Evolutionary conservation across 2,888 invertebrate genomes (phyloP).

Genomic region (Lithophane leautieri): DNA sequence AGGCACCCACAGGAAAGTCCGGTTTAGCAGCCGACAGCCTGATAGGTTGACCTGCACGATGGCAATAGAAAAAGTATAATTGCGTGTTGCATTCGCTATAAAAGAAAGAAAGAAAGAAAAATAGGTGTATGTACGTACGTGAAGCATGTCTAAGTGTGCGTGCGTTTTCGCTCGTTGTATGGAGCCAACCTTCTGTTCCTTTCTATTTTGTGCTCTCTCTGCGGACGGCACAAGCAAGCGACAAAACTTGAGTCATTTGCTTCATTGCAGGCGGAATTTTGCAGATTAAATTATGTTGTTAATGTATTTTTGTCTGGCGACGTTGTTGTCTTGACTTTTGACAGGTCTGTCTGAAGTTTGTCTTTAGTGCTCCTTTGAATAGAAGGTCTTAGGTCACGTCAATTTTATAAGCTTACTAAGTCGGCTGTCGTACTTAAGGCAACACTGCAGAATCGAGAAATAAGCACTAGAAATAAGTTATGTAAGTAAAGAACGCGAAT

Average conservation of each 20-base stretch:
- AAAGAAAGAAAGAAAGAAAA: too few relatives aligned
- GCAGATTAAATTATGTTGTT: conserved; percentile 35
- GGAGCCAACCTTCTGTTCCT: background rate
- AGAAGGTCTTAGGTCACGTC: background rate
- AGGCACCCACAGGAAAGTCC: too few relatives aligned
- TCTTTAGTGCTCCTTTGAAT: conserved; percentile 18
- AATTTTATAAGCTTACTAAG: background rate
- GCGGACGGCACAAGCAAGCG: conserved; percentile 21
- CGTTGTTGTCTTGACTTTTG: conserved; percentile 30
- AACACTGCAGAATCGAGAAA: background rate
- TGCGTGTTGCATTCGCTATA: background rate
- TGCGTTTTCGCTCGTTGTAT: background rate
- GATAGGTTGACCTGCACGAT: too few relatives aligned
- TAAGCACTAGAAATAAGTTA: background rate
- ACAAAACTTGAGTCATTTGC: conserved; percentile 48
- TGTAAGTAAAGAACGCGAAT: background rate
- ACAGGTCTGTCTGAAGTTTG: conserved; percentile 30
- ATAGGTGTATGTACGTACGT: too few relatives aligned
- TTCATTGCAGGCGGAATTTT: conserved; percentile 46
- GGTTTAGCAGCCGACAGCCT: too few relatives aligned
- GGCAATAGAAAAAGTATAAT: too few relatives aligned
- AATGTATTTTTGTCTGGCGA: conserved; percentile 29
- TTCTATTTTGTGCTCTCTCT: background rate
- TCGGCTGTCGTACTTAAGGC: background rate
- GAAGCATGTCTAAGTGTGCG: background rate